A percentile compares a stretch with the other conserved stretches of the same genome.
Conservation (phyloP, 2,888 invertebrate genomes). For the Brachypterus glaber region DNA sequence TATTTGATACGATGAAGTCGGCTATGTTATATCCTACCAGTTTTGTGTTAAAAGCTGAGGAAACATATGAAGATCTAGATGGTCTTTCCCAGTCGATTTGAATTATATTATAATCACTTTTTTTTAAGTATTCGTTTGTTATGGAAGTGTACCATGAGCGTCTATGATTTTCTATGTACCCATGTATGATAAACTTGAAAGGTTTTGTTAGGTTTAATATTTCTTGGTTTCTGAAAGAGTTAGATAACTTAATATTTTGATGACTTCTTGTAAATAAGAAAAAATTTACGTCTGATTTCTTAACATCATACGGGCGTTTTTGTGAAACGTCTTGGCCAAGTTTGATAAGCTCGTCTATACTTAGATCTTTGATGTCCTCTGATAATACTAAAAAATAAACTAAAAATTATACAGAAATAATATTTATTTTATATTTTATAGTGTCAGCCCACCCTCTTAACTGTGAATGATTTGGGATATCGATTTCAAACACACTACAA, state of each 20-base stretch:
- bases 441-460: too few relatives aligned
- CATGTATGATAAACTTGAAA: constrained; percentile 42
- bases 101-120: constrained; percentile 42
- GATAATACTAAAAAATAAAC: neutral
- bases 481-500: too few relatives aligned
- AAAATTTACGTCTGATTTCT: neutral
- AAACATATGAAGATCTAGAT: constrained; percentile 29
- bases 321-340: neutral
- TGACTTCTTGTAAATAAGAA: neutral
- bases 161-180: constrained; percentile 39
- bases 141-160: constrained; percentile 32
- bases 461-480: too few relatives aligned
- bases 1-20: constrained; percentile 23
- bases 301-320: neutral
- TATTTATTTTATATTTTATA: too few relatives aligned
- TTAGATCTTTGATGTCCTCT: neutral
- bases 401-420: too few relatives aligned
- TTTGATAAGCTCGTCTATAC: neutral
- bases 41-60: constrained; percentile 27
- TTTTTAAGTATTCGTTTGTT: constrained; percentile 37
- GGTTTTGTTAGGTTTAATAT: constrained; percentile 20
- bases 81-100: constrained; percentile 43
- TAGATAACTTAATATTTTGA: constrained; percentile 18
- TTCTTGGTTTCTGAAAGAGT: constrained; percentile 21
- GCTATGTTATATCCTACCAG: constrained; percentile 25